These are phyloP conservation scores for Apodemia hepburni DNA, from an alignment of 2,888 invertebrate genomes.

Conservation along the genomic window DNA sequence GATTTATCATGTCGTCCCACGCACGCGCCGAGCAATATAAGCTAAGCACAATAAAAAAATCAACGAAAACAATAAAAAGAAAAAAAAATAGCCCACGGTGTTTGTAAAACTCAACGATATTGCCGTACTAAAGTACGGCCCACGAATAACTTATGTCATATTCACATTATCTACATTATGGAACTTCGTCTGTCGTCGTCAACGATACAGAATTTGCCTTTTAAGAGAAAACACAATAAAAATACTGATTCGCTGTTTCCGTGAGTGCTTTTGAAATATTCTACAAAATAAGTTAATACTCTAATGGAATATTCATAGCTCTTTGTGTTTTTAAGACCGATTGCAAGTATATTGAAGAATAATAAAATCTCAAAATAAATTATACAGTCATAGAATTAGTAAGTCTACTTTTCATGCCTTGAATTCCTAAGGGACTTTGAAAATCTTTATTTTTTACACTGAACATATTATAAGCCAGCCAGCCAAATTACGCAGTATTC, in stretches of 20 bases:
- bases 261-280: background rate
- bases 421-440: no score
- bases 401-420: no score
- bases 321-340: background rate
- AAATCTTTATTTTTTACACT: background rate
- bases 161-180: constrained; percentile 78
- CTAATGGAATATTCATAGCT: background rate
- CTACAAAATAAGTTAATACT: constrained; percentile 21
- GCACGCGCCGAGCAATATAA: constrained; percentile 65
- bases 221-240: constrained; percentile 18
- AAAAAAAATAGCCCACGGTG: constrained; percentile 53
- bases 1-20: constrained; percentile 75
- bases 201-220: constrained; percentile 21
- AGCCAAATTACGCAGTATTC: background rate
- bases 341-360: background rate
- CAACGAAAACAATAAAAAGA: constrained; percentile 51
- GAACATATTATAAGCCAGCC: background rate
- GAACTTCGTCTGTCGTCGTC: constrained; percentile 70
- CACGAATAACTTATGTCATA: constrained; percentile 74
- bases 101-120: constrained; percentile 78
- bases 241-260: constrained; percentile 52
- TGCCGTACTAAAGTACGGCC: constrained; percentile 59
- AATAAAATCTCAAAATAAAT: background rate
- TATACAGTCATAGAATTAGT: no score
- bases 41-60: constrained; percentile 65